These are phyloP conservation scores for Hoplodrina ambigua DNA, from an alignment of 2,888 invertebrate genomes.

Conservation along the genomic window DNA sequence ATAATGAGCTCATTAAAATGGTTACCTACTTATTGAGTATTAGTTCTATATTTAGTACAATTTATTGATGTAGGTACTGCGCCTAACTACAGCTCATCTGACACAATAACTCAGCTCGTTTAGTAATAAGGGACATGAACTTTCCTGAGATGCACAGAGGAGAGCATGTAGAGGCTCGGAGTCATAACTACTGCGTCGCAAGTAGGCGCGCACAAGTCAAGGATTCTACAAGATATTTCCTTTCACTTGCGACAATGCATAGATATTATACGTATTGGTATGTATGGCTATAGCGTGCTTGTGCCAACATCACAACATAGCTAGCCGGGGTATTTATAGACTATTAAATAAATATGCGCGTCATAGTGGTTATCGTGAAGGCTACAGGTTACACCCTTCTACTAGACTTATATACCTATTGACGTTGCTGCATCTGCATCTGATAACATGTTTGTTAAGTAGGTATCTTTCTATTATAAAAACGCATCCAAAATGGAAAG, in stretches of 20 bases:
- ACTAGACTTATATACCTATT: conserved; percentile 1
- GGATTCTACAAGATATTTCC: conserved; percentile 90
- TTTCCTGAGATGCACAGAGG: conserved; percentile 65
- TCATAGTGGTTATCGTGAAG: conserved; percentile 49
- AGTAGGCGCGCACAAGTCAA: conserved; percentile 88
- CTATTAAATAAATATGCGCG: conserved; percentile 57
- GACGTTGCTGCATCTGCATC: neutral
- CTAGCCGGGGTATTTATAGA: conserved; percentile 62
- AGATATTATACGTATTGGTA: conserved; percentile 66
- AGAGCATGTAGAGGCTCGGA: conserved; percentile 57
- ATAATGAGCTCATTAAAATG: conserved; percentile 23
- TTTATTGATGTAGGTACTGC: conserved; percentile 1
- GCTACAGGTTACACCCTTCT: conserved; percentile 40
- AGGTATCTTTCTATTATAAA: neutral
- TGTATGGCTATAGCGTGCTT: conserved; percentile 53
- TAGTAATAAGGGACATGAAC: conserved; percentile 55
- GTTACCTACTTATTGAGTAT: neutral
- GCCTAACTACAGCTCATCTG: neutral
- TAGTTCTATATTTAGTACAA: neutral
- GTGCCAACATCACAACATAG: conserved; percentile 55
- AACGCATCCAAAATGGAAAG: neutral
- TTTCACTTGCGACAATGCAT: conserved; percentile 89
- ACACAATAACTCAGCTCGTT: conserved; percentile 21
- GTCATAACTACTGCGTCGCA: conserved; percentile 60
- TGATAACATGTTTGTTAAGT: neutral